A percentile compares a stretch with the other conserved stretches of the same genome.
Conservation (phyloP, 2,888 invertebrate species). For the Platerodrilus igneus region DNA sequence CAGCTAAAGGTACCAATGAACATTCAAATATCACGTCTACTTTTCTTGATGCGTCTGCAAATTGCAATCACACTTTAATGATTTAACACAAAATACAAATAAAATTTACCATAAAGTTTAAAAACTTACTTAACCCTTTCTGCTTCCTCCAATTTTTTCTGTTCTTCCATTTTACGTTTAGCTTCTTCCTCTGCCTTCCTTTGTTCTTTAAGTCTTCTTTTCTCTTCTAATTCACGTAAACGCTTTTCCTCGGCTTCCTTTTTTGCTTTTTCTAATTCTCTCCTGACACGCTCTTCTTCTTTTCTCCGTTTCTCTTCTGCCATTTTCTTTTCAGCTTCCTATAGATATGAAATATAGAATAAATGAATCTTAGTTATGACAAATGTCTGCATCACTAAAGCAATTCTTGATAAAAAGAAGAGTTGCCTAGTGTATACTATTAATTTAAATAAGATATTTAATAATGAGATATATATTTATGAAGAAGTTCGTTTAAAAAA, state of each 20-base stretch:
- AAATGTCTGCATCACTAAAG: too few relatives aligned
- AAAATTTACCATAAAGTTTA: not conserved
- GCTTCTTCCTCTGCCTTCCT: slow-evolving; percentile 48
- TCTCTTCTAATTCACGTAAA: slow-evolving; percentile 52
- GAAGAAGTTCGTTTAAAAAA: too few relatives aligned
- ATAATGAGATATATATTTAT: too few relatives aligned
- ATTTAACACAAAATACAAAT: slow-evolving; percentile 5
- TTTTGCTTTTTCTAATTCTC: slow-evolving; percentile 51
- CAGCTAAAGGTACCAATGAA: too few relatives aligned
- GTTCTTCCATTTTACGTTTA: slow-evolving; percentile 46
- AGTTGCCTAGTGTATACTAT: too few relatives aligned
- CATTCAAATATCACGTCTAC: too few relatives aligned
- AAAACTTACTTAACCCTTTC: slow-evolving; percentile 14
- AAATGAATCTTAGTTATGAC: slow-evolving; percentile 2
- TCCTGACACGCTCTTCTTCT: slow-evolving; percentile 52
- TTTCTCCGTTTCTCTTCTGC: slow-evolving; percentile 53
- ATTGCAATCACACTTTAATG: not conserved
- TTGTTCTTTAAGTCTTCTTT: slow-evolving; percentile 48
- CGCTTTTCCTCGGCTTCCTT: slow-evolving; percentile 50
- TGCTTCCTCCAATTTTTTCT: slow-evolving; percentile 44
- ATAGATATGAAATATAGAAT: slow-evolving; percentile 20
- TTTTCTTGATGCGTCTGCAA: too few relatives aligned
- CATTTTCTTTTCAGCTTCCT: slow-evolving; percentile 52
- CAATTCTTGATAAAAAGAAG: too few relatives aligned
- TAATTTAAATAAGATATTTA: too few relatives aligned